Percentiles rank a stretch among this genome's conserved stretches.
These are phyloP conservation scores for Goniozus legneri DNA, from an alignment of 1,140 invertebrate genomes.

Conservation along the genomic window DNA sequence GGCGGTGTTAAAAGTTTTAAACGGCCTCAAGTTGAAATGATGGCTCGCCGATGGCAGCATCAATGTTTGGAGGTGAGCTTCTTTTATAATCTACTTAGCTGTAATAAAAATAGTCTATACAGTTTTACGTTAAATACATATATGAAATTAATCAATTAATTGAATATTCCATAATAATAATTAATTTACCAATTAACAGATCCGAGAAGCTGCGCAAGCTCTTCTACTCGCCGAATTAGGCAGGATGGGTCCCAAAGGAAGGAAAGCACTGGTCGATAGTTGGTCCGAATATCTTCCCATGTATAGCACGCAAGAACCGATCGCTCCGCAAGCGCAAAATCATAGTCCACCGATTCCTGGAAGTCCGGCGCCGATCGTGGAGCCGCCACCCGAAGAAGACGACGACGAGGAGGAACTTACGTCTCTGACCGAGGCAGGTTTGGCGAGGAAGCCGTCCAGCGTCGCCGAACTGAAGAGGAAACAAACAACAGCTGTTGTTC, in stretches of 20 bases:
- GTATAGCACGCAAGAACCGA: slow-evolving; percentile 64
- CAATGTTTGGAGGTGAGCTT: slow-evolving; percentile 85
- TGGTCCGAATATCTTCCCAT: slow-evolving; percentile 93
- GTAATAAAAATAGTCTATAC: not conserved
- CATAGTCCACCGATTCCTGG: slow-evolving; percentile 43
- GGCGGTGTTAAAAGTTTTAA: slow-evolving; percentile 81
- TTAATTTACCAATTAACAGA: slow-evolving; percentile 45
- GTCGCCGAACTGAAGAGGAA: slow-evolving; percentile 86
- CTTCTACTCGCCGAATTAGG: slow-evolving; percentile 89
- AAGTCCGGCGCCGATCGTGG: slow-evolving; percentile 40
- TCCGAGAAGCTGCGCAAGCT: slow-evolving; percentile 93
- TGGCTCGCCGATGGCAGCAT: slow-evolving; percentile 97
- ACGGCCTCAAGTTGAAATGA: slow-evolving; percentile 91
- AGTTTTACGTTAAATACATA: not conserved
- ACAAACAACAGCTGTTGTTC: slow-evolving; percentile 94
- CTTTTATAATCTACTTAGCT: not conserved
- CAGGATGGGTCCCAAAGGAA: slow-evolving; percentile 84
- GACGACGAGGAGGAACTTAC: slow-evolving; percentile 76
- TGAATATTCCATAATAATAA: not conserved
- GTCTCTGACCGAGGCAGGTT: slow-evolving; percentile 43
- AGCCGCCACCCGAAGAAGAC: slow-evolving; percentile 70
- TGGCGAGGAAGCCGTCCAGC: slow-evolving; percentile 77
- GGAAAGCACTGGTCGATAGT: slow-evolving; percentile 87
- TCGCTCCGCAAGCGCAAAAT: slow-evolving; percentile 47
- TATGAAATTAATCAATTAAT: too few relatives aligned